Percentiles rank a stretch among this genome's conserved stretches.
Evolutionary conservation across 2,888 invertebrate species (phyloP).

Genomic region (Cerastis rubricosa): DNA sequence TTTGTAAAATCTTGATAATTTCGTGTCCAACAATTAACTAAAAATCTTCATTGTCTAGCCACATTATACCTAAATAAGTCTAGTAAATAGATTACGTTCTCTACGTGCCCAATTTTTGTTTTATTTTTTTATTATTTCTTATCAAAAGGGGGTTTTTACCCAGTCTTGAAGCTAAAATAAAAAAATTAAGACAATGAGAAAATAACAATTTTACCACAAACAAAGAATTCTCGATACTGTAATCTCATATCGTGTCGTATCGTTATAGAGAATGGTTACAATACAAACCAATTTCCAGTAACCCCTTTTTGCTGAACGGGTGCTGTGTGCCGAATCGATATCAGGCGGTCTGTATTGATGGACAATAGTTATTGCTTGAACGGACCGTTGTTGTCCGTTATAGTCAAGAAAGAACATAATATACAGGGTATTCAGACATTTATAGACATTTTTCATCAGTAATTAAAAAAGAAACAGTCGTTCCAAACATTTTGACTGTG

Average conservation of each 20-base stretch:
- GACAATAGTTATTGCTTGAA: slow-evolving; percentile 36
- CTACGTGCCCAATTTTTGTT: neutral
- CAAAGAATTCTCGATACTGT: neutral
- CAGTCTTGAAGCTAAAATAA: neutral
- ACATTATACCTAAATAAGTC: neutral
- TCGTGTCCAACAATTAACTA: neutral
- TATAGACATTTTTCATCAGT: too few relatives aligned
- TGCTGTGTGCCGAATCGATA: slow-evolving; percentile 43
- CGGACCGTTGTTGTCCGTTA: neutral
- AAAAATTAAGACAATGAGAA: neutral
- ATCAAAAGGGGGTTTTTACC: too few relatives aligned
- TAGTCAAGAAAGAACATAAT: too few relatives aligned
- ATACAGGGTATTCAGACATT: too few relatives aligned
- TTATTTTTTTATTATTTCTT: too few relatives aligned
- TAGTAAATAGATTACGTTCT: neutral
- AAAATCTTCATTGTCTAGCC: neutral
- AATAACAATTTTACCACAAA: neutral
- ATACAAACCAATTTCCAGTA: slow-evolving; percentile 39
- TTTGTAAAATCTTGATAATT: neutral
- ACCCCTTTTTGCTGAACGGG: slow-evolving; percentile 19
- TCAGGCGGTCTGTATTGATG: slow-evolving; percentile 10
- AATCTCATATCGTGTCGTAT: neutral
- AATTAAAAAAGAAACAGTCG: too few relatives aligned
- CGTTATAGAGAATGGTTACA: neutral
- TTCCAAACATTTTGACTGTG: too few relatives aligned